These are phyloP conservation scores for Carduelis carduelis DNA, from an alignment of 2,797 vertebrate species.

Conservation along the genomic window DNA sequence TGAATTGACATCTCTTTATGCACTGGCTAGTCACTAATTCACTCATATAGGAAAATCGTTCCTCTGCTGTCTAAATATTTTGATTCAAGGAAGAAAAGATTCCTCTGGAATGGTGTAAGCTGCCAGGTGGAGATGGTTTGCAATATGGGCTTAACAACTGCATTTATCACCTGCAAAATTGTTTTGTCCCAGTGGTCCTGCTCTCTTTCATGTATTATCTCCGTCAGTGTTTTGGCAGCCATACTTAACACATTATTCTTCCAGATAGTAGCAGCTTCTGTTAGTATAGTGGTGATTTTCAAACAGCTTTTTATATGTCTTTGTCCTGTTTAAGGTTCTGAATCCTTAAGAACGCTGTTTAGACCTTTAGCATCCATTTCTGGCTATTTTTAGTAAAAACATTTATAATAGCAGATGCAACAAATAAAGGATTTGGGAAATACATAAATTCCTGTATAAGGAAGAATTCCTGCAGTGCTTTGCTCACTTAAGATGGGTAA, in stretches of 20 bases:
- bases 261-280: not conserved
- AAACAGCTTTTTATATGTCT: not conserved
- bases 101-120: not conserved
- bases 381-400: not conserved
- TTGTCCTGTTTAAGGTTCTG: not conserved
- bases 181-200: not conserved
- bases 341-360: not conserved
- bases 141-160: not conserved
- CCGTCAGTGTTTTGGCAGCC: not conserved
- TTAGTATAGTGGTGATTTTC: not conserved
- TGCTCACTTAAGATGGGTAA: not conserved
- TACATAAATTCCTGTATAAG: not conserved
- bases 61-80: not conserved
- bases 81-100: not conserved
- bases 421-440: not conserved
- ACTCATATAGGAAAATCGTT: not conserved
- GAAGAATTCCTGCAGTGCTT: not conserved
- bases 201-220: not conserved
- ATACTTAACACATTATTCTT: not conserved
- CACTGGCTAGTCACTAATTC: not conserved
- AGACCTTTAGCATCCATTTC: not conserved
- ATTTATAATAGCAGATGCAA: not conserved
- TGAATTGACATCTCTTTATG: not conserved
- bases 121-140: not conserved
- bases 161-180: not conserved